phyloP scores from a whole-genome alignment of 2,888 invertebrate genomes.

The Mimumesa dahlbomi region DNA sequence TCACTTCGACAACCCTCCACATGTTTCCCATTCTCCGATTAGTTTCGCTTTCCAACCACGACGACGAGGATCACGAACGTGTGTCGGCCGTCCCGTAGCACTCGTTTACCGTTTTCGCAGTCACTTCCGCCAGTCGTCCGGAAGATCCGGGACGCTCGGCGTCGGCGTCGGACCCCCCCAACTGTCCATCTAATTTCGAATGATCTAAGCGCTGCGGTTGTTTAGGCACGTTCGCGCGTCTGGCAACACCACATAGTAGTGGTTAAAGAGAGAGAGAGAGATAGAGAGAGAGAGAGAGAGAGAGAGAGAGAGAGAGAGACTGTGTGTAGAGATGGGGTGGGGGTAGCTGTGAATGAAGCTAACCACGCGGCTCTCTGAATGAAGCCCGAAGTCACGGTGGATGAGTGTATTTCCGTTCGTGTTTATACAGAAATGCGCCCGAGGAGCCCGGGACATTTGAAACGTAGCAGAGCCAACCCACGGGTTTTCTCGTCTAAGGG shows the following conservation, averaged over 20 bases:
- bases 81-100: too few relatives aligned
- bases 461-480: constrained; percentile 65
- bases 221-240: constrained; percentile 58
- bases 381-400: constrained; percentile 57
- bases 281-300: too few relatives aligned
- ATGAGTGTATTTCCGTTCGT: constrained; percentile 70
- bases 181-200: constrained; percentile 52
- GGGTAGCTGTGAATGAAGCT: constrained; percentile 73
- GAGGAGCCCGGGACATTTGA: constrained; percentile 67
- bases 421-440: constrained; percentile 69
- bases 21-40: too few relatives aligned
- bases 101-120: constrained; percentile 38
- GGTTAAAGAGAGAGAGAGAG: not conserved
- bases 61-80: too few relatives aligned
- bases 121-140: constrained; percentile 26
- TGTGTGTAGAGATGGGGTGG: constrained; percentile 53
- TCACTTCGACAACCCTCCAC: too few relatives aligned
- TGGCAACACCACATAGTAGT: constrained; percentile 47
- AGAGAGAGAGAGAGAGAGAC: too few relatives aligned
- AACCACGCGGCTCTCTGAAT: constrained; percentile 72
- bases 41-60: too few relatives aligned
- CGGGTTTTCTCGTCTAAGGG: constrained; percentile 10
- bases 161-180: too few relatives aligned
- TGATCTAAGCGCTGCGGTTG: constrained; percentile 52
- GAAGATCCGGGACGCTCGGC: constrained; percentile 6